phyloP scores from a whole-genome alignment of 2,888 invertebrate species.

The Himalopsyche kuldschensis region DNA sequence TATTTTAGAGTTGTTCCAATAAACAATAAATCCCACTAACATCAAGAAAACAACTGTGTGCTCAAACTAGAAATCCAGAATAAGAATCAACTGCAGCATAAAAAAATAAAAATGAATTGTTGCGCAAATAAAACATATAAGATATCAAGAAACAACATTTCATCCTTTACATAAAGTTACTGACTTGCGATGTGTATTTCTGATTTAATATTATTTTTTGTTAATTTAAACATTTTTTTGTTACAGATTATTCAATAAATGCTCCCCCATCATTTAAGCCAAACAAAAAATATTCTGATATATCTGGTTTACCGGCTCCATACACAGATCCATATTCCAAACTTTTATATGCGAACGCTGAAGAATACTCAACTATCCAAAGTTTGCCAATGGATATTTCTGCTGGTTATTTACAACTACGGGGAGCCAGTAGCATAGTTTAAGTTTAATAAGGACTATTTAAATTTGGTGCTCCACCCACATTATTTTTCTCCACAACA shows the following conservation, averaged over 20 bases:
- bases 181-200: not conserved
- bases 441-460: constrained; percentile 49
- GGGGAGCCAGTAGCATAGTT: constrained; percentile 80
- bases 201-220: not conserved
- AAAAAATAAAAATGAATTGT: too few species aligned
- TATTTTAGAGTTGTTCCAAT: too few species aligned
- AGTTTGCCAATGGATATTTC: constrained; percentile 90
- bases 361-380: constrained; percentile 84
- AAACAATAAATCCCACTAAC: too few species aligned
- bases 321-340: constrained; percentile 92
- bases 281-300: constrained; percentile 90
- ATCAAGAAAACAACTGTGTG: too few species aligned
- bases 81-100: too few species aligned
- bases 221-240: not conserved
- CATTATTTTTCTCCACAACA: too few species aligned
- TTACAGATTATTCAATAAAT: constrained; percentile 80
- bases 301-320: constrained; percentile 83
- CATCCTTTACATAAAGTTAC: not conserved
- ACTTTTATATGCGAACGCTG: constrained; percentile 79
- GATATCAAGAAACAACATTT: too few species aligned
- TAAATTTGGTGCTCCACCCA: too few species aligned
- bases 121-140: too few species aligned
- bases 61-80: too few species aligned
- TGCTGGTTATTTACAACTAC: constrained; percentile 82
- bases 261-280: constrained; percentile 91